A percentile compares a stretch with the other conserved stretches of the same genome.
phyloP scores from a whole-genome alignment of 1,140 invertebrate species.

The Pristionchus pacificus region DNA sequence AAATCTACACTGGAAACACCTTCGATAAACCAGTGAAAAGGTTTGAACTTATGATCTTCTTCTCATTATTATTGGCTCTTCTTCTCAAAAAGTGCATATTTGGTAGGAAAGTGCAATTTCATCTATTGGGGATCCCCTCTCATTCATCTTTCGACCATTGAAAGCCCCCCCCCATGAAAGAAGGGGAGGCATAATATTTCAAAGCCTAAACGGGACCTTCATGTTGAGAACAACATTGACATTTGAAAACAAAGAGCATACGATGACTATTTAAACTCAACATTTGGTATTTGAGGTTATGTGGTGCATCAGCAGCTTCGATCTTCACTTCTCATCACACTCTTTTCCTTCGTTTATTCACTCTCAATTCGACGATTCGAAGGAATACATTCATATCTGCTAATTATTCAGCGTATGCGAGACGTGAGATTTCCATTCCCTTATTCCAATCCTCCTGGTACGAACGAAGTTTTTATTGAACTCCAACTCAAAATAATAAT shows the following conservation, averaged over 20 bases:
- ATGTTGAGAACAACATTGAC: too few species aligned
- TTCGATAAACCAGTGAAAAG: constrained; percentile 17
- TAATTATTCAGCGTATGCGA: constrained; percentile 29
- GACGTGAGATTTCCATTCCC: constrained; percentile 13
- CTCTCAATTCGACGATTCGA: constrained; percentile 15
- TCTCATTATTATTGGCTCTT: neutral
- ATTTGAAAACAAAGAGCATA: too few species aligned
- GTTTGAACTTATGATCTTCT: neutral
- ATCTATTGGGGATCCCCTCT: too few species aligned
- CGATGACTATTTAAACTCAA: too few species aligned
- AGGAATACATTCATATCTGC: constrained; percentile 16
- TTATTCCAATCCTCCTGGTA: neutral
- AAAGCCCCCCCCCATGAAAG: too few species aligned
- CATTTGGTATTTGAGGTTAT: constrained; percentile 21
- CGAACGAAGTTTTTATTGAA: too few species aligned
- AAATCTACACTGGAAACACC: constrained; percentile 31
- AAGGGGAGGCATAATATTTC: too few species aligned
- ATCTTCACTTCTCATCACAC: constrained; percentile 29
- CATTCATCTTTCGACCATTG: too few species aligned
- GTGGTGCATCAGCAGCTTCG: constrained; percentile 26
- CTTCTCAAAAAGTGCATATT: too few species aligned
- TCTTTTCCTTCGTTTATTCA: constrained; percentile 31
- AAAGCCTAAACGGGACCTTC: too few species aligned
- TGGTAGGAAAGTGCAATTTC: too few species aligned
- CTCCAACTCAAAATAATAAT: too few species aligned